Evolutionary conservation across 2,888 invertebrate species (phyloP), one percentile per base, ranked within the genome.

Genomic region (Dastarcus helophoroides): DNA sequence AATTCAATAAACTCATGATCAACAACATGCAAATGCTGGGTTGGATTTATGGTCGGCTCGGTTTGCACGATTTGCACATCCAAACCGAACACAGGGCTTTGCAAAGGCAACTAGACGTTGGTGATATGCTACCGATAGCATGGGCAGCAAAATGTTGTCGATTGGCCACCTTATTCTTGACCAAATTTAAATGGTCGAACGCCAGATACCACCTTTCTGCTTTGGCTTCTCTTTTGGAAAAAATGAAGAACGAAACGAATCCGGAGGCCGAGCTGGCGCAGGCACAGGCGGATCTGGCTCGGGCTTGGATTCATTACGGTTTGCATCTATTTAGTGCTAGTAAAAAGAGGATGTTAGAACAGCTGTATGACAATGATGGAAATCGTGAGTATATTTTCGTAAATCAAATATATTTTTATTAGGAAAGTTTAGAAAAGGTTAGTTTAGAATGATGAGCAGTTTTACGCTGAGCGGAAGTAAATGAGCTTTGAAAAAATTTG

Each of bases 21-120:
- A 74, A 71, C 44, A 75, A 74, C 44, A 58, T 73, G 30, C 73
- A 73, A 44, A 73, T 74, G 71, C 62, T 73, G 44, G 68, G 69
- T 3, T 73, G 70, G 59, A 52, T 73, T 24, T 71, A 71, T 42
- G 70, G 69, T 32, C 70, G 70, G 48, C 47, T 68, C 26, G 69
- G 68, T 31, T 42, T 67, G 36, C 63, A 65, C 4, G 61, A 67
- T 14, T 64, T 67, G 38, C 72, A 70, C 41, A 66, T 67, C 4
- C 44, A 64, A 9, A 69, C 68, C 40, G 68, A 69, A 42, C 74
- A 74, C 41, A 64, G 64, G 28, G 69, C 68, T 27, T 55, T 75
- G 7, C 61, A 69, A 29, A 61, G 69, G 35, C 71, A 71, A 40
- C 48, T 74, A 24, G 68, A 71, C 44, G 63, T 65, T 53, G 66